Base-by-base conservation (phyloP, 30 jellyfish, hydroid and myxozoan species). In the Aurelia aurita complex sp. Pacific region DNA sequence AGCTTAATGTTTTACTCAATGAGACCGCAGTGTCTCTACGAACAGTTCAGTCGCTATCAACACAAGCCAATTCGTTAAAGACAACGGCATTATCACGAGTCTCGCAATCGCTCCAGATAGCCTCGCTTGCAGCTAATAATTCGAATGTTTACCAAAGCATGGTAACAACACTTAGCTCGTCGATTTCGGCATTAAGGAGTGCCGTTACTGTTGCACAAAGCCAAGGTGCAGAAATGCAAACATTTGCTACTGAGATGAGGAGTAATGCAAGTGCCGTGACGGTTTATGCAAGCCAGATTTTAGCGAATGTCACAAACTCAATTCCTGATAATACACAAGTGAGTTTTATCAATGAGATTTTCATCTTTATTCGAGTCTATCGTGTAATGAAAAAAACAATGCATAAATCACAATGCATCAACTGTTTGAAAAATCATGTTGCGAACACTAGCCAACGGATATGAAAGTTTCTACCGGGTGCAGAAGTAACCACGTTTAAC, bases 311-410 rank as follows among this genome's bases (percentile, higher is more conserved):
- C 38, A 83, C 92, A 50, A 62, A 71, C 52, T 19, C 97, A 18
- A 16, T 89, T 15, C 87, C 92, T 43, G 96, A 84, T 76, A 36
- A 94, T 77, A 12, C 97, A 38, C 85, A 70, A 96, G 99, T 94
- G 70, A 34, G 65, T 10, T 16, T 46, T 38, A 38, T 38, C 50
- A 2, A 4, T 38, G 50, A 38, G 0, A 6, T 40, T 40, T 40
- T 46, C 50, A 38, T 38, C 50, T 2, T 38, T 2, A 38, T 38
- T 38, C 3, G 0, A 38, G 50, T 38, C 50, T 38, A 38, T 2
- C 50, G 50, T 38, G 50, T 23, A 23, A 0, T 23, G 0, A 23
- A 23, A 23, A 23, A 23, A 23, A n/a, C n/a, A n/a, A 23, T 23
- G 29, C 29, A 38, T 2, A 38, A 5, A 0, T 5, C 3, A 38